Base-by-base conservation (phyloP, 2,113 vertebrate species). In the Maccullochella peelii region DNA sequence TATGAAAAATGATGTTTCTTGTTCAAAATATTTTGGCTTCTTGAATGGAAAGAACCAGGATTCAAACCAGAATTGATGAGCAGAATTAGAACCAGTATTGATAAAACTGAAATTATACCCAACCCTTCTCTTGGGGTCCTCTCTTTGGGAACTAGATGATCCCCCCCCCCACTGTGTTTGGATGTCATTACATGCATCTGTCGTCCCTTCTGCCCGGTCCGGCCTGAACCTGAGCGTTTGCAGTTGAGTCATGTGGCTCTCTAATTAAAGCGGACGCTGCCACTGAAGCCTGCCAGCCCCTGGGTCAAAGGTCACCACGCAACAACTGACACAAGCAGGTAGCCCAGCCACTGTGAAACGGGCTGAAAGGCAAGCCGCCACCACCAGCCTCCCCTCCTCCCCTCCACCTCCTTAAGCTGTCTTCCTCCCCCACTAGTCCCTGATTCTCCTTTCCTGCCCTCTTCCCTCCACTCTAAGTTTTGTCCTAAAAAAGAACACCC, bases 261-360 rank as follows among this genome's bases (percentile, higher is more conserved):
- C 85, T 94, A 95, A 79, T 94, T 91, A 95, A 93, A 88, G 66
- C 90, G 83, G 88, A 91, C 93, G 76, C 92, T 86, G 72, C 88
- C 80, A 61, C 91, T 44, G 91, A 44, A 80, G 93, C 95, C 70
- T 1, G 12, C 91, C 94, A 74, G 78, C 40, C 66, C 9, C 27
- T 20, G 61, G 95, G 95, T 90, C 91, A 95, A 83, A 91, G 93
- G 89, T 93, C 91, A 73, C 88, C 89, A 83, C 88, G 86, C 91
- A 88, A 77, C 82, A 85, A 87, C 73, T 67, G 86, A 90, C 81
- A 90, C 62, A 79, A 88, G 77, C 93, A 94, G 93, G 94, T 94
- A 94, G 77, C 67, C 67, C 83, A 93, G 75, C 62, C 82, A 79
- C 84, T 91, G 91, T 83, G 84, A 88, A 85, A 80, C n/a, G 7